Evolutionary conservation across 2,113 vertebrate species (phyloP).

Genomic region (Crotalus tigris): DNA sequence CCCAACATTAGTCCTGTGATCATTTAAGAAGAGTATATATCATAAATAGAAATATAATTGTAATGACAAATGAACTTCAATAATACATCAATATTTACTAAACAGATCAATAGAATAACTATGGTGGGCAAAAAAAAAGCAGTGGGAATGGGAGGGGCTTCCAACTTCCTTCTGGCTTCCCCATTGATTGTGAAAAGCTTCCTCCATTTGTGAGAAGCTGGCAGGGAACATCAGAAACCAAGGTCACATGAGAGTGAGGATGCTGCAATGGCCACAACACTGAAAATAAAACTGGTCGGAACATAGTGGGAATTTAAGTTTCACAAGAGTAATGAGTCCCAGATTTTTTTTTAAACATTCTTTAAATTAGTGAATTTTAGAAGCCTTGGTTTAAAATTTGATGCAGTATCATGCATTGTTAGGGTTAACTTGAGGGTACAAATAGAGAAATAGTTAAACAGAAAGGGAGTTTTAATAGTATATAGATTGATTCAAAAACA

Average conservation of each 20-base stretch:
- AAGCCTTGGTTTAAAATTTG: background rate
- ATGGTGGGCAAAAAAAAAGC: background rate
- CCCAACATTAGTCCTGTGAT: background rate
- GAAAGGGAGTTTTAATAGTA: background rate
- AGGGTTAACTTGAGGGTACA: background rate
- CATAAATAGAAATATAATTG: background rate
- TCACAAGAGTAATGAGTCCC: background rate
- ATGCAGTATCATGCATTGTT: background rate
- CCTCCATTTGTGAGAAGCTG: background rate
- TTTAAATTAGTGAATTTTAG: background rate
- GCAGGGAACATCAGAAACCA: background rate
- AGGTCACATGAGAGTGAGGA: background rate
- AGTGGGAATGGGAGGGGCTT: background rate
- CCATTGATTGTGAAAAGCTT: background rate
- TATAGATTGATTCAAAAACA: background rate
- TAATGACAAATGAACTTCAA: background rate
- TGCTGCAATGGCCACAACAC: background rate
- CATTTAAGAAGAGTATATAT: background rate
- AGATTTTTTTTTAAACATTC: no score
- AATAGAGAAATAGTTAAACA: background rate
- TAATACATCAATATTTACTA: background rate
- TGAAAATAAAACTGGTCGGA: background rate
- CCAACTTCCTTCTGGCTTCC: background rate
- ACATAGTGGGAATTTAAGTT: background rate
- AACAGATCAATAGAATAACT: background rate